phyloP scores from a whole-genome alignment of 2,113 vertebrate species.

The Anoura caudifer region DNA sequence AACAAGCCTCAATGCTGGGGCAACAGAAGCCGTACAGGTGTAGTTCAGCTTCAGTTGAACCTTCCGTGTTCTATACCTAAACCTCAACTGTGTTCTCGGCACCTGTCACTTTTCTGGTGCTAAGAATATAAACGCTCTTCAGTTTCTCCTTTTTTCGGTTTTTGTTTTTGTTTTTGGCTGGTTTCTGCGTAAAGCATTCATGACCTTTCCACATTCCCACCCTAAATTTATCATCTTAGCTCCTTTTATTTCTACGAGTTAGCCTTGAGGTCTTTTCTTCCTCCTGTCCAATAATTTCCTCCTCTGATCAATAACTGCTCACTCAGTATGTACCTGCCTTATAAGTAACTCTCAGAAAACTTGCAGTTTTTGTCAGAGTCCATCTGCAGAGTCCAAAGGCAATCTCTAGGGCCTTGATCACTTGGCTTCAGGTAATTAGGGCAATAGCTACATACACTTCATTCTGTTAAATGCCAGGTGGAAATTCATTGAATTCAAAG shows the following conservation, averaged over 20 bases:
- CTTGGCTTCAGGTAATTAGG: constrained; percentile 1
- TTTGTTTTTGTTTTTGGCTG: background rate
- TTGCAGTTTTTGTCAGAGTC: background rate
- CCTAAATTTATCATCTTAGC: background rate
- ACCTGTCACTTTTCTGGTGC: background rate
- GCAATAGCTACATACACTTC: background rate
- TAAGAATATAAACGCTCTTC: background rate
- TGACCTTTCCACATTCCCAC: background rate
- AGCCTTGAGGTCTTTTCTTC: constrained; percentile 6
- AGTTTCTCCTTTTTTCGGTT: background rate
- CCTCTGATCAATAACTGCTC: background rate
- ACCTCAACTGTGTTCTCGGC: background rate
- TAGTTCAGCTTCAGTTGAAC: background rate
- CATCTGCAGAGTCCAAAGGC: background rate
- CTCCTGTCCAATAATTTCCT: background rate
- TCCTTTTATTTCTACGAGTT: constrained; percentile 33
- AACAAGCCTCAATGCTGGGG: background rate
- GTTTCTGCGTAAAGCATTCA: background rate
- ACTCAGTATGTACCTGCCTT: background rate
- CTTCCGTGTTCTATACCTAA: background rate
- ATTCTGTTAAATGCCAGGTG: background rate
- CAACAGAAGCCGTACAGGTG: background rate
- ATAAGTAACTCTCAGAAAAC: background rate
- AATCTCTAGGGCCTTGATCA: background rate
- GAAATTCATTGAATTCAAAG: background rate